A percentile compares a stretch with the other conserved stretches of the same genome.
These are phyloP conservation scores for Nibea albiflora DNA, from an alignment of 2,113 vertebrate genomes.

Conservation along the genomic window DNA sequence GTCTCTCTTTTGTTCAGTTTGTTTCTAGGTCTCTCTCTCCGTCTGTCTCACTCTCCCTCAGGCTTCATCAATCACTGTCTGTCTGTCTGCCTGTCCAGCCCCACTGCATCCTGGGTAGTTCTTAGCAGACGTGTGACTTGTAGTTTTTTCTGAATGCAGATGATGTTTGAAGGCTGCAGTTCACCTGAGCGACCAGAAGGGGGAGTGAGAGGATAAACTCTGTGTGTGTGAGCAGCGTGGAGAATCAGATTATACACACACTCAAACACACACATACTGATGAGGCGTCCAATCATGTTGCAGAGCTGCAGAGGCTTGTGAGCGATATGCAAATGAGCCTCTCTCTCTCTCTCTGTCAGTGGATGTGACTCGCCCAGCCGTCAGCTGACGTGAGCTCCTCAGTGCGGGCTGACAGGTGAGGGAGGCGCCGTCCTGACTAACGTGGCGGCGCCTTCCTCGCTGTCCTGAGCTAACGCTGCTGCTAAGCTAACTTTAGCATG, in stretches of 20 bases:
- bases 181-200: constrained; percentile 42
- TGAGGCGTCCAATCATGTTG: constrained; percentile 58
- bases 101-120: constrained; percentile 50
- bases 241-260: constrained; percentile 59
- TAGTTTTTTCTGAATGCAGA: background rate
- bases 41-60: constrained; percentile 36
- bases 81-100: constrained; percentile 16
- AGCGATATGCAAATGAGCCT: constrained; percentile 68
- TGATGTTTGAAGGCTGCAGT: constrained; percentile 11
- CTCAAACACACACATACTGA: background rate
- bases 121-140: background rate
- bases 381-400: constrained; percentile 10
- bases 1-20: constrained; percentile 45
- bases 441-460: background rate
- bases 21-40: constrained; percentile 45
- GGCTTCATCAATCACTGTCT: constrained; percentile 64
- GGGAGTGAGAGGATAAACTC: constrained; percentile 49
- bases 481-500: background rate
- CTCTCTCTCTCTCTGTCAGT: constrained; percentile 39
- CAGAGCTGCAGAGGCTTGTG: constrained; percentile 48
- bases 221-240: constrained; percentile 30
- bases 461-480: background rate
- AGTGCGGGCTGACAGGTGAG: constrained; percentile 32
- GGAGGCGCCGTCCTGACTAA: background rate
- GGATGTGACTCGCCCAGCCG: constrained; percentile 43